phyloP scores from a whole-genome alignment of 2,888 invertebrate species.

The Eilema depressum region DNA sequence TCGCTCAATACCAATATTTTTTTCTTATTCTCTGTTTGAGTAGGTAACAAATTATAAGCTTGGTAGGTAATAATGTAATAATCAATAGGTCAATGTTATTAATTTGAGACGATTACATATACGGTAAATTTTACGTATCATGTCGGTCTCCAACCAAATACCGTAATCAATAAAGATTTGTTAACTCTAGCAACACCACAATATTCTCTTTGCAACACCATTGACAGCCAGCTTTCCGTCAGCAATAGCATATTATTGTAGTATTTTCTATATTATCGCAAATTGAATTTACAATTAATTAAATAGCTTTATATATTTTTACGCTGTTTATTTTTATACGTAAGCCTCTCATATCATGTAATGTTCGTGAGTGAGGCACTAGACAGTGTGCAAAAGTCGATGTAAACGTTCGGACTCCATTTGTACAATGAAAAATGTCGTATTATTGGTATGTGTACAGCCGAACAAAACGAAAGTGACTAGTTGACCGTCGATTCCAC shows the following conservation, averaged over 20 bases:
- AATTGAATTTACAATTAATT: constrained; percentile 24
- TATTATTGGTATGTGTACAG: constrained; percentile 80
- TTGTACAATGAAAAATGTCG: constrained; percentile 77
- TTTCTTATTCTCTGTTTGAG: neutral
- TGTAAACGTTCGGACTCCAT: constrained; percentile 58
- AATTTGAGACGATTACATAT: neutral
- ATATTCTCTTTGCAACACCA: neutral
- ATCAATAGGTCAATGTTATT: neutral
- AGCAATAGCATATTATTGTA: constrained; percentile 47
- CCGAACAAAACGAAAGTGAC: constrained; percentile 85
- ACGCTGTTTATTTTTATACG: constrained; percentile 42
- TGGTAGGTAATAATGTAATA: neutral
- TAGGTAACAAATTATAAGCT: neutral
- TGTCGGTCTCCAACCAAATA: neutral
- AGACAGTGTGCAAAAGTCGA: constrained; percentile 39
- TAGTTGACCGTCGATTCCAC: constrained; percentile 74
- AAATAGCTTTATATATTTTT: constrained; percentile 34
- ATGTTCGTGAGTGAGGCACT: constrained; percentile 49
- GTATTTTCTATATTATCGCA: constrained; percentile 47
- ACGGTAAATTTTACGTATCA: neutral
- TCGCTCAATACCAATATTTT: neutral
- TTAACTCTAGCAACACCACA: constrained; percentile 9
- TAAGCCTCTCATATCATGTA: constrained; percentile 42
- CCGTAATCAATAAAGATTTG: constrained; percentile 13
- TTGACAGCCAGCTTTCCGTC: constrained; percentile 63